Conservation (phyloP, 64 coral and sea anemone genomes). For the Dendrophyllia cribrosa region DNA sequence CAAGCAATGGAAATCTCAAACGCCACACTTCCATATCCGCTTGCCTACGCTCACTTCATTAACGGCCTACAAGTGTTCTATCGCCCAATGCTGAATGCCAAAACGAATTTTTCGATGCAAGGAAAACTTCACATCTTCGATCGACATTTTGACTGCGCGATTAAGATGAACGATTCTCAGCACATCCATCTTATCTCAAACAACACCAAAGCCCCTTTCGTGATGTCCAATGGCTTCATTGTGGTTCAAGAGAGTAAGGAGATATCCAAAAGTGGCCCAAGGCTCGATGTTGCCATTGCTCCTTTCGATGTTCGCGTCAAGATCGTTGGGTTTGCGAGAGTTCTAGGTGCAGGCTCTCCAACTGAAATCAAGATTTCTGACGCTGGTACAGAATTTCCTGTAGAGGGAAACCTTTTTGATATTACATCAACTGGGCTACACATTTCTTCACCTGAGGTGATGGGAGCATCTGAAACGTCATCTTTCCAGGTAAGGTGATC, state of each 20-base stretch:
- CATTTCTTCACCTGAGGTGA: slow-evolving; percentile 77
- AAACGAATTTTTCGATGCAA: slow-evolving; percentile 33
- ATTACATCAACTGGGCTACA: slow-evolving; percentile 76
- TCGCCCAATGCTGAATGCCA: slow-evolving; percentile 24
- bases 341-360: slow-evolving; percentile 71
- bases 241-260: slow-evolving; percentile 73
- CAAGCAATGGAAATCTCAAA: slow-evolving; percentile 69
- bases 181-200: slow-evolving; percentile 24
- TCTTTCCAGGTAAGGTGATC: slow-evolving; percentile 64
- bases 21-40: slow-evolving; percentile 46
- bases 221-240: slow-evolving; percentile 78
- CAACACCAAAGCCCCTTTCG: slow-evolving; percentile 48
- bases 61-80: slow-evolving; percentile 49
- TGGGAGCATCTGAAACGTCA: slow-evolving; percentile 59
- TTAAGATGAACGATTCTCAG: slow-evolving; percentile 57
- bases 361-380: slow-evolving; percentile 86
- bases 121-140: slow-evolving; percentile 69
- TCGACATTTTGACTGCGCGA: slow-evolving; percentile 40
- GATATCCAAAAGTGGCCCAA: slow-evolving; percentile 81
- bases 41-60: slow-evolving; percentile 64
- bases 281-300: slow-evolving; percentile 63
- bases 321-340: slow-evolving; percentile 76
- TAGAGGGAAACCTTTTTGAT: slow-evolving; percentile 89
- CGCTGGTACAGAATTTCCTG: slow-evolving; percentile 86
- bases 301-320: slow-evolving; percentile 78